Percentiles rank a stretch among this genome's conserved stretches.
These are phyloP conservation scores for Cataglyphis albicans DNA, from an alignment of 2,888 invertebrate genomes.

Conservation along the genomic window DNA sequence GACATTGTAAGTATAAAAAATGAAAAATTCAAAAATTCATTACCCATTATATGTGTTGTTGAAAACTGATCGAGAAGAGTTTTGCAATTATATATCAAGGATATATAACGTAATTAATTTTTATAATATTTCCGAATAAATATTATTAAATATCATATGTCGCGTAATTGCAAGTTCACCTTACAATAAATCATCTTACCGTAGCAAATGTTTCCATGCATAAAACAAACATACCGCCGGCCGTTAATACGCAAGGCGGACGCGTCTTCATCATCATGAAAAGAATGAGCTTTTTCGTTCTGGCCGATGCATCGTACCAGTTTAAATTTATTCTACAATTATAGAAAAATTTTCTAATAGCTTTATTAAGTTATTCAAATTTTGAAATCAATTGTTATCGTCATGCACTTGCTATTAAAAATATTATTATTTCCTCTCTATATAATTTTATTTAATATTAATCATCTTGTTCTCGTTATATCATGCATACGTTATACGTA, in stretches of 20 bases:
- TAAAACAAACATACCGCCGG: conserved; percentile 48
- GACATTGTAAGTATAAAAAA: conserved; percentile 13
- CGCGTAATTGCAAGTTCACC: not conserved
- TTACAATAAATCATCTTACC: conserved; percentile 31
- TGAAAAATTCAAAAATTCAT: conserved; percentile 17
- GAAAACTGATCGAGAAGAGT: not conserved
- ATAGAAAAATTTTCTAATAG: not conserved
- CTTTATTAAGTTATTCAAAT: not conserved
- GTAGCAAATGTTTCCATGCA: conserved; percentile 46
- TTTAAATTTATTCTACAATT: conserved; percentile 49
- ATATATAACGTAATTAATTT: not conserved
- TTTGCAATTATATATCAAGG: not conserved
- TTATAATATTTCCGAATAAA: not conserved
- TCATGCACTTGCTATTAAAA: not conserved
- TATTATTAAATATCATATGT: not conserved
- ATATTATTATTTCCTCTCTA: not conserved
- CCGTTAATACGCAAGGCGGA: conserved; percentile 38
- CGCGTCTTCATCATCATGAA: conserved; percentile 43
- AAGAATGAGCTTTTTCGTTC: conserved; percentile 36
- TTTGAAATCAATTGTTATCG: not conserved
- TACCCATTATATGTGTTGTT: not conserved
- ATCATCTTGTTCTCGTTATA: not conserved
- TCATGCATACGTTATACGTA: conserved; percentile 23
- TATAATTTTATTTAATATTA: not conserved
- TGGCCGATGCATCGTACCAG: conserved; percentile 40